A percentile compares a stretch with the other conserved stretches of the same genome.
Evolutionary conservation across 2,797 vertebrate species (phyloP).

Genomic region (Sebastes reedi): DNA sequence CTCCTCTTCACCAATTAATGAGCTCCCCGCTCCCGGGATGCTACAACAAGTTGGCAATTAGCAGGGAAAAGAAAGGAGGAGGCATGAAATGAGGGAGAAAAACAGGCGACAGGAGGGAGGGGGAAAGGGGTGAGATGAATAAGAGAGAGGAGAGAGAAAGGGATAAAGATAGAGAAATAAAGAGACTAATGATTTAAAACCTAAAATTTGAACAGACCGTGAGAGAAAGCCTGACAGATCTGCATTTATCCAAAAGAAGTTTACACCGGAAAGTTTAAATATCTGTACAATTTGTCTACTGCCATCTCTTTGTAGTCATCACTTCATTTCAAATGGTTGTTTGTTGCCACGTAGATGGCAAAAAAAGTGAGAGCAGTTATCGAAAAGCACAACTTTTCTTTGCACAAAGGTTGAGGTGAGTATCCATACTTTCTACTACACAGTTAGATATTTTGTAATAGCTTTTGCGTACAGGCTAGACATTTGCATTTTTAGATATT

Average conservation of each 20-base stretch:
- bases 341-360: not conserved
- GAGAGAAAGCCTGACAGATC: not conserved
- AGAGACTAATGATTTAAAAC: not conserved
- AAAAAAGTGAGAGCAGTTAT: not conserved
- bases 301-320: not conserved
- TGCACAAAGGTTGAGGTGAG: not conserved
- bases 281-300: not conserved
- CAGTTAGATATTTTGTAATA: not conserved
- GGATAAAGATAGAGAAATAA: not conserved
- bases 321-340: not conserved
- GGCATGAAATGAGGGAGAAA: conserved; percentile 57
- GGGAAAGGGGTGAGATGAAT: conserved; percentile 5
- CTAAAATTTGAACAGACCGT: not conserved
- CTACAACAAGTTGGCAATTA: conserved; percentile 78
- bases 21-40: conserved; percentile 70
- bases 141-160: not conserved
- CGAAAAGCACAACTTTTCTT: not conserved
- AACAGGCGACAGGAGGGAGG: conserved; percentile 36
- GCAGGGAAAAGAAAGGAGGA: conserved; percentile 57
- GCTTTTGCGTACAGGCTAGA: fast-evolving
- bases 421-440: not conserved
- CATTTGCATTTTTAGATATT: not conserved
- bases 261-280: not conserved
- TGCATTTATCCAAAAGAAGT: not conserved
- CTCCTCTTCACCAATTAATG: conserved; percentile 79